Percentiles rank a stretch among this genome's conserved stretches.
These are phyloP conservation scores for Scomber colias DNA, from an alignment of 2,113 vertebrate genomes.

Conservation along the genomic window DNA sequence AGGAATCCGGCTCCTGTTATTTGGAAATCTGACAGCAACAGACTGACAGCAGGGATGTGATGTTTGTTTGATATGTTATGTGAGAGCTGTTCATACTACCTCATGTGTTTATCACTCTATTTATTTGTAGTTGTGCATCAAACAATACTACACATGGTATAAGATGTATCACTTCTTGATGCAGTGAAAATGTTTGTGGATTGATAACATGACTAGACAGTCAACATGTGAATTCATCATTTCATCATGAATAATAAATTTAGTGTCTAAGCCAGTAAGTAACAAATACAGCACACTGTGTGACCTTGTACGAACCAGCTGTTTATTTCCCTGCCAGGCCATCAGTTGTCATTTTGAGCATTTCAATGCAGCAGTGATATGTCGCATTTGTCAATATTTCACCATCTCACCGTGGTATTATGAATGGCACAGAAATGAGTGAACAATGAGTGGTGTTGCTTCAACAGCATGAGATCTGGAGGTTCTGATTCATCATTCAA, in stretches of 20 bases:
- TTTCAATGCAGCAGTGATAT: neutral
- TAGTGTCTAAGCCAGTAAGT: slow-evolving; percentile 1
- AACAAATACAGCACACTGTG: neutral
- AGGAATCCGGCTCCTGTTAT: neutral
- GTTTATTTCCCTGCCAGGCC: neutral
- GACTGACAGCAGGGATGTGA: neutral
- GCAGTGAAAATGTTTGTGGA: neutral
- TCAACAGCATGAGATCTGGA: slow-evolving; percentile 23
- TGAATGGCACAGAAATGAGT: neutral
- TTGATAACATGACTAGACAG: slow-evolving; percentile 10
- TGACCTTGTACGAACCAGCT: neutral
- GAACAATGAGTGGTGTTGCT: neutral
- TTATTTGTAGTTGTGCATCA: too few species aligned
- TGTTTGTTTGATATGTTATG: neutral
- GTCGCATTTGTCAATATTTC: neutral
- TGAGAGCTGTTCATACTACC: too few species aligned
- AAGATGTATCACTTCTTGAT: neutral
- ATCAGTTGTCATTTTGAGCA: slow-evolving; percentile 13
- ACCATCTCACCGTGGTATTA: neutral
- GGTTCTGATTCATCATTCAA: neutral
- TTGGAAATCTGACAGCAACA: neutral
- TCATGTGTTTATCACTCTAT: too few species aligned
- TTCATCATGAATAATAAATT: slow-evolving; percentile 30
- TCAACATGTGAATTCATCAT: neutral
- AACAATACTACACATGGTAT: too few species aligned